Evolutionary conservation across 1,140 invertebrate species (phyloP), one percentile per base, ranked within the genome.

Genomic region (Cyphomyrmex costatus): DNA sequence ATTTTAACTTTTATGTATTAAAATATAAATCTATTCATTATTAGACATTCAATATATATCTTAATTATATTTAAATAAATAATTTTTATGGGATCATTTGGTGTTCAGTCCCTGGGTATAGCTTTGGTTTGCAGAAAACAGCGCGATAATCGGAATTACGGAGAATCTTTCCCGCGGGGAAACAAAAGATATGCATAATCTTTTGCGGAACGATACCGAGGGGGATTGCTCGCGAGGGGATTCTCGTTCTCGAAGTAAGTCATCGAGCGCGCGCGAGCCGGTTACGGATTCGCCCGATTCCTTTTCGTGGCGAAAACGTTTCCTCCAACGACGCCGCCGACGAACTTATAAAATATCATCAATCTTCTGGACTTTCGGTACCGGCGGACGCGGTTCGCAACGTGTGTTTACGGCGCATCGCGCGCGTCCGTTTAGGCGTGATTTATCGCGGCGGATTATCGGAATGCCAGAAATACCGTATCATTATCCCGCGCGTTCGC

Each of bases 361-460:
- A 92, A 93, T 93, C 93, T 92, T 90, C 33, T 88, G 33, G 56
- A 58, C 58, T 85, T 78, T 80, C 82, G 63, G 73, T 56, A 70
- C 24, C 51, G 68, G 63, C 60, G 77, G 36, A 80, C 74, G 93
- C 88, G 89, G 46, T 49, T 63, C 89, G 88, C 89, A 94, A 92
- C 94, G 92, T 95, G 91, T 95, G 93, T 94, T 95, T 94, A 95
- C 91, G 90, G 91, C 92, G 93, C 77, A 68, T 94, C 93, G 92
- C 90, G 91, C 92, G 91, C 89, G 86, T 93, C 93, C 93, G 94
- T 93, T 95, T 95, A 94, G 86, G 76, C 82, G 76, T 95, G 94
- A 95, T 95, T 95, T 95, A 95, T 95, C 92, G 91, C 90, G 87
- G 93, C 92, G 93, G 94, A 94, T 95, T 94, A 95, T 95, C 93